Conservation (phyloP, 2,113 vertebrate genomes). For the western clawed frog (Xenopus tropicalis) region DNA sequence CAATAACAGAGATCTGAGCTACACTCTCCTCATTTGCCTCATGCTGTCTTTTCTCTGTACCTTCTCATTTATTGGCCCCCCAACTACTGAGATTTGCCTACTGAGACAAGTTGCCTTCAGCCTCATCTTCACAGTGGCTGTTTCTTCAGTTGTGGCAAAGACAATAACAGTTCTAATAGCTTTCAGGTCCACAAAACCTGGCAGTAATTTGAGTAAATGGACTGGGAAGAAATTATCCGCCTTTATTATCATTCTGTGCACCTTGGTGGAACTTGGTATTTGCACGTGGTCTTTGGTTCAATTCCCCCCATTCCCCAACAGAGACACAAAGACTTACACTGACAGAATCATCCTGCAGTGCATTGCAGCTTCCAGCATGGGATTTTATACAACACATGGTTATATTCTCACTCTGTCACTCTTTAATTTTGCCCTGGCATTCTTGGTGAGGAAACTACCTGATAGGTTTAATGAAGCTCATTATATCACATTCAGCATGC, state of each 20-base stretch:
- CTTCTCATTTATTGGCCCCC: constrained; percentile 57
- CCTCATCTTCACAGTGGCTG: constrained; percentile 59
- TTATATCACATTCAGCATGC: constrained; percentile 30
- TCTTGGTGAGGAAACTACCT: constrained; percentile 16
- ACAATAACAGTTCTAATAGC: constrained; percentile 62
- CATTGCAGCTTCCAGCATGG: constrained; percentile 3
- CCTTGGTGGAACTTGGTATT: constrained; percentile 36
- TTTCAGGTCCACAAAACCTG: constrained; percentile 58
- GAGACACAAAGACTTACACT: neutral
- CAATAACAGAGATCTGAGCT: constrained; percentile 67
- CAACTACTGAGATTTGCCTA: constrained; percentile 59
- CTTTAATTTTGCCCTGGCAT: constrained; percentile 16
- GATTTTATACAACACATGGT: constrained; percentile 12
- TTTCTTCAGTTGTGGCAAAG: constrained; percentile 62
- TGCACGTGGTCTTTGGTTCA: constrained; percentile 1
- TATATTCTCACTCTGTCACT: constrained; percentile 15
- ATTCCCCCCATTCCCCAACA: constrained; percentile 5
- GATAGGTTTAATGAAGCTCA: constrained; percentile 32
- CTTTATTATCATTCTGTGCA: constrained; percentile 41
- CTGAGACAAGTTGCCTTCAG: constrained; percentile 60
- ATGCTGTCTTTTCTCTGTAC: constrained; percentile 67
- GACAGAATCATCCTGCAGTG: constrained; percentile 19
- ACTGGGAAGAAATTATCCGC: constrained; percentile 55
- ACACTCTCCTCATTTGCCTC: constrained; percentile 66
- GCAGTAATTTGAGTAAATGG: constrained; percentile 61